Base-by-base conservation (phyloP, 2,888 invertebrate species). In the Scaptomyza tumidula region DNA sequence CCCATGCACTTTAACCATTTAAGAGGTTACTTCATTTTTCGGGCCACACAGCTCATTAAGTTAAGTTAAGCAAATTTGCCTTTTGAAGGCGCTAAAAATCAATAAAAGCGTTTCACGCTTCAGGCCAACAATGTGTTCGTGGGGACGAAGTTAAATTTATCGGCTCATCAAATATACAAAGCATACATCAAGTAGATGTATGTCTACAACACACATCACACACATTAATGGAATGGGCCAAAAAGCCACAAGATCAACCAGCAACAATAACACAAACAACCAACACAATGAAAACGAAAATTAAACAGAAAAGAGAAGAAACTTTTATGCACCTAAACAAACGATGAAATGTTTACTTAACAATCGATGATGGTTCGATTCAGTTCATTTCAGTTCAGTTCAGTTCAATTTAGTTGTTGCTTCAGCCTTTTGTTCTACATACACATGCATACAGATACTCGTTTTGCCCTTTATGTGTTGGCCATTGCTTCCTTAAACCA, bases 21-120 rank as follows among this genome's bases (percentile, higher is more conserved):
- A 3, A 67, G 67, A 9, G 75, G 58, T 61, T 62, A 75, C 35
- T 79, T 58, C 57, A 31, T 39, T 41, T 53, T 54, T 44, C 16
- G 58, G 35, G 41, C 43, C 33, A 52, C 67, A 71, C 53, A 86
- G 59, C 80, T 83, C 84, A 83, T 83, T 83, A 80, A 57, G 69
- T 83, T 83, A 80, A 57, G 69, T 65, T 63, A 59, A 35, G 33
- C 50, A 67, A 74, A 74, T 62, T 67, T 58, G 43, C 43, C 31
- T 49, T 56, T 33, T 24, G 24, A 4, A 9, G 7, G 39, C 39
- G 13, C 14, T 27, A 16, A 66, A 64, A 66, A 74, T 69, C 65
- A 74, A 74, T 60, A 75, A 70, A 65, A 52, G 41, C 14, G 35
- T 19, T 5, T 24, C 4, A 3, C 4, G 24, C 66, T 41, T 41